Evolutionary conservation across 2,113 vertebrate species (phyloP).

Genomic region (Heterotis niloticus): DNA sequence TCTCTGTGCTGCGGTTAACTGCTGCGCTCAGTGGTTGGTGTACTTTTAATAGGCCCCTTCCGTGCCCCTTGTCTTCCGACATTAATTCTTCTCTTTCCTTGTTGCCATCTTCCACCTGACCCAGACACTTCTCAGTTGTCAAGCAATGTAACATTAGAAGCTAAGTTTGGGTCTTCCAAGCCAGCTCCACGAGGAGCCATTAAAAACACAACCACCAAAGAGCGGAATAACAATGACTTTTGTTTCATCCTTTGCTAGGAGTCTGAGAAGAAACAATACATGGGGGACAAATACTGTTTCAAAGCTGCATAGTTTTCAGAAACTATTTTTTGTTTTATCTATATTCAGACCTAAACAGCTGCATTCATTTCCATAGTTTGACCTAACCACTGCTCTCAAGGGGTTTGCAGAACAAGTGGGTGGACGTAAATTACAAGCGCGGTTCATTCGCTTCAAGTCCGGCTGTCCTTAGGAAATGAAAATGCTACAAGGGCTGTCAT

Average conservation of each 20-base stretch:
- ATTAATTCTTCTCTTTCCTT: background rate
- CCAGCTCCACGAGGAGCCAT: background rate
- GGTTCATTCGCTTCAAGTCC: too few species aligned
- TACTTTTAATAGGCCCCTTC: background rate
- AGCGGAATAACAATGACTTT: background rate
- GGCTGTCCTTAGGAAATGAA: too few species aligned
- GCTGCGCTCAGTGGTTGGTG: background rate
- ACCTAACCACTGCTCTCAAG: too few species aligned
- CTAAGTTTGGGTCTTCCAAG: background rate
- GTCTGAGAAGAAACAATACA: background rate
- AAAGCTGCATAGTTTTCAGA: too few species aligned
- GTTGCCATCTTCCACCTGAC: background rate
- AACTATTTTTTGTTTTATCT: too few species aligned
- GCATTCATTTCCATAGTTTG: too few species aligned
- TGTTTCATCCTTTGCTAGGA: conserved; percentile 10
- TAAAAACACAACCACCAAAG: background rate
- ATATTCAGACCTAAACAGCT: too few species aligned
- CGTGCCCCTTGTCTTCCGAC: background rate
- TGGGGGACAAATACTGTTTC: too few species aligned
- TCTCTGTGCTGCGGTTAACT: background rate
- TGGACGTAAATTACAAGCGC: too few species aligned
- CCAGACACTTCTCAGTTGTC: conserved; percentile 14
- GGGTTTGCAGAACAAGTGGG: too few species aligned
- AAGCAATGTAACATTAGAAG: conserved; percentile 13
- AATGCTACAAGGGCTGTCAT: too few species aligned